These are phyloP conservation scores for Dicycla oo DNA, from an alignment of 2,888 invertebrate genomes.

Conservation along the genomic window DNA sequence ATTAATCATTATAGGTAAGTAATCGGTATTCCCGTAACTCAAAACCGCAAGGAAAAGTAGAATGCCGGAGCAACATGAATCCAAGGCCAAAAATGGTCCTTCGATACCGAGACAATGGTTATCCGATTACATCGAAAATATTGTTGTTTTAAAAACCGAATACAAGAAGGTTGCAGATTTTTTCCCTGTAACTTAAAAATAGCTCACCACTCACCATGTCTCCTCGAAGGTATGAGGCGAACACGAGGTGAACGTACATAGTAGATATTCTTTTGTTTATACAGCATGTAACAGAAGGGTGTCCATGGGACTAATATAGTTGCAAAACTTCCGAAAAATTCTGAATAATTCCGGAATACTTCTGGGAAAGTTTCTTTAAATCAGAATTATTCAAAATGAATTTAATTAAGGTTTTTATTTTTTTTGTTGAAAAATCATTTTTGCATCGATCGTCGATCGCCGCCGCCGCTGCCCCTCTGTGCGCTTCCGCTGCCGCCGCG, in stretches of 20 bases:
- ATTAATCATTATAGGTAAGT: background rate
- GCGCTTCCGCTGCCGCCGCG: no score
- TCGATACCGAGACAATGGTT: background rate
- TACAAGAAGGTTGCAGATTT: background rate
- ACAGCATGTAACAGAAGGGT: no score
- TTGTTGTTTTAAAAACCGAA: background rate
- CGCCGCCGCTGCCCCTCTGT: no score
- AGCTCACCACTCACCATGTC: background rate
- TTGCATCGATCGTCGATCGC: no score
- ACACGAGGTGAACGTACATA: background rate
- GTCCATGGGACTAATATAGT: no score
- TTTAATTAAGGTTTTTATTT: no score
- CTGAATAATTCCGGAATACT: no score
- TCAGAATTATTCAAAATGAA: no score
- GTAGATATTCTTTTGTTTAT: background rate
- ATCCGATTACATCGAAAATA: constrained; percentile 5
- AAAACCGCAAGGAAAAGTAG: background rate
- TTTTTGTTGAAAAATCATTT: no score
- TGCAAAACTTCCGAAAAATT: no score
- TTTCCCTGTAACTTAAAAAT: background rate
- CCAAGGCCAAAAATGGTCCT: constrained; percentile 8
- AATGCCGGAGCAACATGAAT: constrained; percentile 1
- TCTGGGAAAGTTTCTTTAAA: no score
- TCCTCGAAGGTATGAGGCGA: background rate
- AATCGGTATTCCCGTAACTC: background rate